Conservation (phyloP, 2,888 invertebrate genomes). For the Leptopterna dolabrata region DNA sequence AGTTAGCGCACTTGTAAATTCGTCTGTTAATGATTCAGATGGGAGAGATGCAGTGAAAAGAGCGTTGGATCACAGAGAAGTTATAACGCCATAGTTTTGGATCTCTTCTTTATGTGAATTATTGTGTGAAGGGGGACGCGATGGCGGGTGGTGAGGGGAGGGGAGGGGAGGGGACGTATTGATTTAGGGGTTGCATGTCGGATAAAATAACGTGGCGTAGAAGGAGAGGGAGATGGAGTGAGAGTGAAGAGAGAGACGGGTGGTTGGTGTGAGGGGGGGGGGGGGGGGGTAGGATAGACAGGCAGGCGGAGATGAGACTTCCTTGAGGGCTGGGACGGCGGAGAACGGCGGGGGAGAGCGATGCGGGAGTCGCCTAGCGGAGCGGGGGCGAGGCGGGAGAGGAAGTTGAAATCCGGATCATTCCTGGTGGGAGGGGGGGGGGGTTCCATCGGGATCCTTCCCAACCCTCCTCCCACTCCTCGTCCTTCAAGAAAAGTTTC, state of each 20-base stretch:
- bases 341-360: slow-evolving; percentile 28
- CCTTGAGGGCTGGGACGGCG: slow-evolving; percentile 41
- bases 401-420: slow-evolving; percentile 57
- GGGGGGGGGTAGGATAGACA: slow-evolving; percentile 55
- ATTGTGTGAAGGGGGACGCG: slow-evolving; percentile 33
- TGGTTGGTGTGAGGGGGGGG: neutral
- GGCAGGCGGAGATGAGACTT: slow-evolving; percentile 60
- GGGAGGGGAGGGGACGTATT: slow-evolving; percentile 59
- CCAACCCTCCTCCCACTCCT: slow-evolving; percentile 30
- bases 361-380: neutral
- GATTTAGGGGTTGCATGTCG: slow-evolving; percentile 62
- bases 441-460: slow-evolving; percentile 21
- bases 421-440: neutral
- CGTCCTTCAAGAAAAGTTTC: slow-evolving; percentile 46
- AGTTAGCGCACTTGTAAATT: too few species aligned
- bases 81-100: slow-evolving; percentile 18
- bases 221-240: slow-evolving; percentile 10
- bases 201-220: slow-evolving; percentile 61
- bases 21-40: too few species aligned
- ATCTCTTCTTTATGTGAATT: slow-evolving; percentile 41
- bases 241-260: neutral
- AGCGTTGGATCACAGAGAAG: neutral
- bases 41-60: too few species aligned
- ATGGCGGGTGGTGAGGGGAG: neutral
- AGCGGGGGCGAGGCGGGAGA: neutral